phyloP scores from a whole-genome alignment of 37 sponge, comb jelly and placozoan species.

The Chondrosia reniformis region DNA sequence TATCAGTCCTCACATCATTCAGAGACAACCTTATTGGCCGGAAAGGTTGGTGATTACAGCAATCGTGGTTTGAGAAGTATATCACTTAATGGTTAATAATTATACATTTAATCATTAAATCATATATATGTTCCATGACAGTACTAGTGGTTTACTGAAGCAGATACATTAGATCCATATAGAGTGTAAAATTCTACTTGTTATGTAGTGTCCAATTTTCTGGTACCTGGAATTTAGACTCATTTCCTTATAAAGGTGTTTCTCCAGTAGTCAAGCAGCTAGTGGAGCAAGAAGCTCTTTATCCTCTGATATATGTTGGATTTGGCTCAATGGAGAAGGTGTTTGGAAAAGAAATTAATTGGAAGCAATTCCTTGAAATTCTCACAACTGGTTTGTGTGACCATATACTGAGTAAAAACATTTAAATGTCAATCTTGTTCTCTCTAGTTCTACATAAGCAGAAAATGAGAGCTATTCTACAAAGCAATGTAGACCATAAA shows the following conservation, averaged over 20 bases:
- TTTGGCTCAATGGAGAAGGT: constrained; percentile 64
- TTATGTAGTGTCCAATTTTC: too few species aligned
- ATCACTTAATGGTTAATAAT: neutral
- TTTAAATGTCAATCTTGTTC: neutral
- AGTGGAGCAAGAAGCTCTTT: too few species aligned
- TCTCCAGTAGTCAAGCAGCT: too few species aligned
- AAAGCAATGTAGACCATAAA: too few species aligned
- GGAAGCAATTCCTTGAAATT: constrained; percentile 12
- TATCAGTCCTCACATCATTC: constrained; percentile 30
- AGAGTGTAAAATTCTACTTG: too few species aligned
- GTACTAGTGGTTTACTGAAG: too few species aligned
- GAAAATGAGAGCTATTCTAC: neutral
- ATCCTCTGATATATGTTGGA: constrained; percentile 47
- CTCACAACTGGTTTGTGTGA: constrained; percentile 31
- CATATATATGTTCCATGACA: too few species aligned
- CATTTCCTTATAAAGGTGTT: too few species aligned
- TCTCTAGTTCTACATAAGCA: neutral
- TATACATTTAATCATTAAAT: neutral
- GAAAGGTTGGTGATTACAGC: constrained; percentile 26
- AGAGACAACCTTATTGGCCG: constrained; percentile 56
- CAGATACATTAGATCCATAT: too few species aligned
- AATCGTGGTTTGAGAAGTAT: neutral
- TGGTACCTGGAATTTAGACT: too few species aligned
- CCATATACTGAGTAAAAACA: too few species aligned
- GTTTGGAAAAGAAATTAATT: constrained; percentile 20